phyloP scores from a whole-genome alignment of 1,140 invertebrate genomes.

The Bombyx mori region ASM3026992v2 NC_085122.1:9788001-9788500 shows the following conservation, averaged over 20 bases:
- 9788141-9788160: constrained; percentile 29
- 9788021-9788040: constrained; percentile 35
- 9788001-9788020: constrained; percentile 56
- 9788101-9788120: constrained; percentile 58
- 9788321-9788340: constrained; percentile 55
- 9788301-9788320: constrained; percentile 7
- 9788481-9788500: not conserved
- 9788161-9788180: constrained; percentile 22
- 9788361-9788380: constrained; percentile 66
- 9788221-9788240: constrained; percentile 65
- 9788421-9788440: constrained; percentile 44
- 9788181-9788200: constrained; percentile 43
- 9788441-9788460: constrained; percentile 40
- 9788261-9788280: too few species aligned
- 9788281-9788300: too few species aligned
- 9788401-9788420: constrained; percentile 55
- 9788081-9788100: constrained; percentile 46
- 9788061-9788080: constrained; percentile 27
- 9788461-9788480: constrained; percentile 14
- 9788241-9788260: constrained; percentile 30
- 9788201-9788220: constrained; percentile 61
- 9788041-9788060: constrained; percentile 22
- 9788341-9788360: constrained; percentile 44
- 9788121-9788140: constrained; percentile 46
- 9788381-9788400: constrained; percentile 65